Evolutionary conservation across 2,797 vertebrate genomes (phyloP).

Genomic region (Psittacula derbiana): DNA sequence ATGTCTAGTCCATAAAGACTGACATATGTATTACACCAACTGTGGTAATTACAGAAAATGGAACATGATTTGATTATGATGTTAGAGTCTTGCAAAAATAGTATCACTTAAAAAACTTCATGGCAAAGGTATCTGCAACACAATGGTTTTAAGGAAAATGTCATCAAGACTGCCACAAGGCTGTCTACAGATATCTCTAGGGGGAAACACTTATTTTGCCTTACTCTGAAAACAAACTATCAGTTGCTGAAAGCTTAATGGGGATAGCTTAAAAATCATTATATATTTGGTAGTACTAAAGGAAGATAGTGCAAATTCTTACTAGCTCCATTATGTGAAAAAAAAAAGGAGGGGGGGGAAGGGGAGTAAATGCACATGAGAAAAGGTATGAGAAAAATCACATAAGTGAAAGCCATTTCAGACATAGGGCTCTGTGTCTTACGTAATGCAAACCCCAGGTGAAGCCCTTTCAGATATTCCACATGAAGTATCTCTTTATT

Average conservation of each 20-base stretch:
- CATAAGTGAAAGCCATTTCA: not conserved
- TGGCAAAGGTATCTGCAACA: not conserved
- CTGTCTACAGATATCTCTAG: not conserved
- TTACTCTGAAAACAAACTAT: not conserved
- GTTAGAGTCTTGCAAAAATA: constrained; percentile 27
- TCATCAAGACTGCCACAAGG: not conserved
- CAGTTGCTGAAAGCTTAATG: not conserved
- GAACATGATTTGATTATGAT: constrained; percentile 7
- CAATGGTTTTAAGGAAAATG: not conserved
- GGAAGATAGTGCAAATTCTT: not conserved
- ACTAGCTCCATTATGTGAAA: not conserved
- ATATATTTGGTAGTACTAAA: not conserved
- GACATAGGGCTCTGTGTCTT: not conserved
- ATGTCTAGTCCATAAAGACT: not conserved
- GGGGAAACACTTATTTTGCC: not conserved
- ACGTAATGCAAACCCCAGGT: not conserved
- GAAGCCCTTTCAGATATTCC: not conserved
- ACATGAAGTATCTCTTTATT: not conserved
- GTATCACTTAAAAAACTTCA: not conserved
- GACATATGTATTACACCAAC: not conserved
- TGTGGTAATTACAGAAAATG: constrained; percentile 47
- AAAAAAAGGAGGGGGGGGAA: accelerated
- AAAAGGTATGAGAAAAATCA: not conserved
- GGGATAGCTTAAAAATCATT: not conserved
- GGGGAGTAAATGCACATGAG: not conserved